phyloP scores from a whole-genome alignment of 2,113 vertebrate genomes.

The Podarcis cretensis region DNA sequence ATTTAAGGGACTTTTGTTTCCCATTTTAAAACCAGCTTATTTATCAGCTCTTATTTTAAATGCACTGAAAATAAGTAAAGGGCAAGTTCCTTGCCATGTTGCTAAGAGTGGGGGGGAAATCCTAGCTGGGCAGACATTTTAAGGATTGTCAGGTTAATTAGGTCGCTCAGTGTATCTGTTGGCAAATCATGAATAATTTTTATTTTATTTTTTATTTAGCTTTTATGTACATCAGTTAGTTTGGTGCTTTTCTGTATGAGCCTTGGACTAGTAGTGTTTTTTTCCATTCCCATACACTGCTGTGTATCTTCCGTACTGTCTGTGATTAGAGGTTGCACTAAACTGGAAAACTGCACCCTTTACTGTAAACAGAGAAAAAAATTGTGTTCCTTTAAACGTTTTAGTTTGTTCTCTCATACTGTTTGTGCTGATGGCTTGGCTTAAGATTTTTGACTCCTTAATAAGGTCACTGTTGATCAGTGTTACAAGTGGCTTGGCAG shows the following conservation, averaged over 20 bases:
- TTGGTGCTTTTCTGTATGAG: conserved; percentile 74
- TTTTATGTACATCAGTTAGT: conserved; percentile 75
- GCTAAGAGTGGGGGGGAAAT: conserved; percentile 51
- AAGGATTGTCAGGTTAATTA: conserved; percentile 52
- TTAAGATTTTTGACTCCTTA: conserved; percentile 79
- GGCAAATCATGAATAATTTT: conserved; percentile 67
- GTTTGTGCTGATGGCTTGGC: conserved; percentile 87
- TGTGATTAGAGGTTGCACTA: conserved; percentile 78
- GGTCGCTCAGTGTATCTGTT: conserved; percentile 70
- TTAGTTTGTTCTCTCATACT: conserved; percentile 78
- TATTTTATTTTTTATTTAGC: conserved; percentile 67
- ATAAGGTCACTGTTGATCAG: conserved; percentile 86
- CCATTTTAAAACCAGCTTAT: conserved; percentile 68
- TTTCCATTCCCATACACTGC: conserved; percentile 73
- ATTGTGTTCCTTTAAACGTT: conserved; percentile 77
- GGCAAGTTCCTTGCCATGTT: conserved; percentile 67
- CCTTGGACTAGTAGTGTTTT: conserved; percentile 74
- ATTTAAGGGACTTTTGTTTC: conserved; percentile 72
- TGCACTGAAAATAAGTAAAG: conserved; percentile 73
- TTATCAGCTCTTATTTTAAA: conserved; percentile 69
- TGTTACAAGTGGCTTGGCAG: conserved; percentile 86
- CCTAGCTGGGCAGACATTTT: conserved; percentile 53
- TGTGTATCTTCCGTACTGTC: conserved; percentile 84
- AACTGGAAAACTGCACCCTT: conserved; percentile 74
- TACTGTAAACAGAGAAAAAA: conserved; percentile 72